Evolutionary conservation across 2,888 invertebrate genomes (phyloP).

Genomic region (Hecatera dysodea): DNA sequence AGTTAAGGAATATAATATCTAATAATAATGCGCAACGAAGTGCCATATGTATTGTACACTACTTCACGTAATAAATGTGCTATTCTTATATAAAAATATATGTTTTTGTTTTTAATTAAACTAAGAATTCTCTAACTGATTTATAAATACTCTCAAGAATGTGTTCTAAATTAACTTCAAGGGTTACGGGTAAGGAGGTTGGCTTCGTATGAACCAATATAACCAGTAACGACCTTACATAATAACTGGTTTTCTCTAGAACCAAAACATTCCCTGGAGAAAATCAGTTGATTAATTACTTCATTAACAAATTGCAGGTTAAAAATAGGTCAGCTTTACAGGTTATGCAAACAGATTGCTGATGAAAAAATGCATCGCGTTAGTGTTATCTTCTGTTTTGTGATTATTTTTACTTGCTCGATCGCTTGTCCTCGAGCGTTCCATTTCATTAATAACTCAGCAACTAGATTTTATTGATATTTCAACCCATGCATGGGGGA

Average conservation of each 20-base stretch:
- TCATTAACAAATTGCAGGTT: neutral
- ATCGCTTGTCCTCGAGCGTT: slow-evolving; percentile 10
- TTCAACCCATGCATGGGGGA: neutral
- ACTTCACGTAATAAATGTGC: slow-evolving; percentile 78
- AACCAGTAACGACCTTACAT: neutral
- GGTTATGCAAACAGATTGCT: slow-evolving; percentile 28
- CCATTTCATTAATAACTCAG: slow-evolving; percentile 26
- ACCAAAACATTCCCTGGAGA: neutral
- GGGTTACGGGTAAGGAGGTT: neutral
- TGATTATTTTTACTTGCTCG: slow-evolving; percentile 22
- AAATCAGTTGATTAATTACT: slow-evolving; percentile 1
- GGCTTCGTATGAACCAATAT: neutral
- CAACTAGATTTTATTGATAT: slow-evolving; percentile 18
- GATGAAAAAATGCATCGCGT: slow-evolving; percentile 19
- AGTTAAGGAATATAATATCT: slow-evolving; percentile 62
- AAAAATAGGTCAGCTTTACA: slow-evolving; percentile 15
- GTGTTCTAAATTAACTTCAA: slow-evolving; percentile 10
- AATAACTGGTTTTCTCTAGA: neutral
- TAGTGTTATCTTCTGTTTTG: slow-evolving; percentile 16
- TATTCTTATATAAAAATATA: slow-evolving; percentile 61
- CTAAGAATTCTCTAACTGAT: neutral
- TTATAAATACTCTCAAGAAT: neutral
- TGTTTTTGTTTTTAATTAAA: slow-evolving; percentile 38
- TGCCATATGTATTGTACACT: slow-evolving; percentile 84
- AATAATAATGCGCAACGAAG: slow-evolving; percentile 78